Percentiles rank a stretch among this genome's conserved stretches.
Evolutionary conservation across 2,113 vertebrate species (phyloP).

Genomic region (Amphilophus citrinellus): DNA sequence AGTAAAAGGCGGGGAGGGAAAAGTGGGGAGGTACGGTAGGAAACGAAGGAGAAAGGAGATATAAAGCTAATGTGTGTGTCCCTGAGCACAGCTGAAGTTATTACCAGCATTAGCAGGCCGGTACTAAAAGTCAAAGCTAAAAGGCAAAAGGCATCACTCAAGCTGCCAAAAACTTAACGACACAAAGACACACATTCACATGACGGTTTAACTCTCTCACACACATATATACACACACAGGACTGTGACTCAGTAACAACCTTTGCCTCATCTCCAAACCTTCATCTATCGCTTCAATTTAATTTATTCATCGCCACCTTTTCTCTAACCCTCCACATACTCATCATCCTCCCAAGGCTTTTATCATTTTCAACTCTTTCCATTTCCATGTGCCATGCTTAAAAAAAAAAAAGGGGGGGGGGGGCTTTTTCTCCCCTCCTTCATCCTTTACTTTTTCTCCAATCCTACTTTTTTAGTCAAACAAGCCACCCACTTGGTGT

Average conservation of each 20-base stretch:
- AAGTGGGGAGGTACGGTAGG: background rate
- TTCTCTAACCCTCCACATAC: slow-evolving; percentile 22
- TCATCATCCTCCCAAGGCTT: slow-evolving; percentile 48
- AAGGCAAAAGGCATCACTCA: slow-evolving; percentile 55
- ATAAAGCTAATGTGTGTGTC: slow-evolving; percentile 22
- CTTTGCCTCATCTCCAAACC: slow-evolving; percentile 50
- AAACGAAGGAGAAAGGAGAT: slow-evolving; percentile 8
- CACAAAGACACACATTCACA: background rate
- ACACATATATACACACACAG: background rate
- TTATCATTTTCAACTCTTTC: slow-evolving; percentile 46
- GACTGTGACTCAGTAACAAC: slow-evolving; percentile 46
- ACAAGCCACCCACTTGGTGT: too few species aligned
- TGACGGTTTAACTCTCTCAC: background rate
- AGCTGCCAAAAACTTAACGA: slow-evolving; percentile 15
- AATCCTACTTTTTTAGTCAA: background rate
- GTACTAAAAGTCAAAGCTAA: slow-evolving; percentile 17
- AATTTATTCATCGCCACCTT: slow-evolving; percentile 41
- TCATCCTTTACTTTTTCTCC: background rate
- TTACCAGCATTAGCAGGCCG: slow-evolving; percentile 36
- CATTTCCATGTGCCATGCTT: slow-evolving; percentile 15
- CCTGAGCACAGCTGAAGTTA: slow-evolving; percentile 33
- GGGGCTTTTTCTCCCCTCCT: background rate
- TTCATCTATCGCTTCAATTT: slow-evolving; percentile 50
- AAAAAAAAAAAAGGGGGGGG: background rate
- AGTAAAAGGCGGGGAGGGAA: background rate